Base-by-base conservation (phyloP, 2,797 vertebrate species). In the Argentina silus region DNA sequence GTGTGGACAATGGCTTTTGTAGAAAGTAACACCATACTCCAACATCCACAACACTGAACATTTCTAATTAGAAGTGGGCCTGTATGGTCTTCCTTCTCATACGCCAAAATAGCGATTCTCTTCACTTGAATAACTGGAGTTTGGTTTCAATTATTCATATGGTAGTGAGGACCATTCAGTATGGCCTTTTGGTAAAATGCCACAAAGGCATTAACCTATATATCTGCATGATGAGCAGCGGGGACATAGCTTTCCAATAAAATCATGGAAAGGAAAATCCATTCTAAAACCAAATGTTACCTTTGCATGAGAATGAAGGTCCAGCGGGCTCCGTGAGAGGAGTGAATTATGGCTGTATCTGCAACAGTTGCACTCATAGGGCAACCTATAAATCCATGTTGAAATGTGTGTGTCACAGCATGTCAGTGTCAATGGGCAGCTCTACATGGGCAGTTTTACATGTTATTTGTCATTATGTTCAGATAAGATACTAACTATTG, bases 251-350 rank as follows among this genome's bases (percentile, higher is more conserved):
- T 80, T 88, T 78, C 85, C 83, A 84, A 86, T 90, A 89, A 92
- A 90, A 90, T 83, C 89, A 89, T 88, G 82, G 79, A 86, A 89
- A 85, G 48, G 79, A 84, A 84, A 86, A 92, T 88, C 86, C 85
- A 91, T 93, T 93, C 87, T 81, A 87, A 92, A 92, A 85, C 89
- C 88, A 94, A 95, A 93, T 94, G 93, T 95, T 95, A 93, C 90
- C 89, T 93, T 95, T 93, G 91, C 90, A 94, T 92, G 83, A 85
- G 86, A 88, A 93, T 91, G 79, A 77, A 79, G 85, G 84, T 82
- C 70, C 78, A 85, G 78, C 65, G 80, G 66, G 85, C 36, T 74
- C 77, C 72, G 78, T 76, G 68, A 77, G 77, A 78, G 76, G 79
- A 80, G 81, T 91, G 89, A 93, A 79, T 90, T 88, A 87, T 77